phyloP scores from a whole-genome alignment of 2,888 invertebrate genomes.

The Pollenia griseotomentosa region DNA sequence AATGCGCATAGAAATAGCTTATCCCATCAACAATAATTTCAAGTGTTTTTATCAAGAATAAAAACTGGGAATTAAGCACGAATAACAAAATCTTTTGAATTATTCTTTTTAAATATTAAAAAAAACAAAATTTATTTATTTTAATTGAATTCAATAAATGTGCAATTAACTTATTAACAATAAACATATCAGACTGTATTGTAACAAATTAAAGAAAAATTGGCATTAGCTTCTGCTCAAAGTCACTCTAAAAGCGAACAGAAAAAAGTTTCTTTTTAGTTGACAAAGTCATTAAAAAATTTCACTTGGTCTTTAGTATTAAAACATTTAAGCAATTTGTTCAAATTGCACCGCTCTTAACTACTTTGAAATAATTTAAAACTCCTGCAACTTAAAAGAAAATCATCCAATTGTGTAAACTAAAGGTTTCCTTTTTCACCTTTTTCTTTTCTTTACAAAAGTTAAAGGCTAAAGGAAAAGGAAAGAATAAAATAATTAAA shows the following conservation, averaged over 20 bases:
- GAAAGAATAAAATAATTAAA: constrained; percentile 15
- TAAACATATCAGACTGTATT: not conserved
- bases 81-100: too few species aligned
- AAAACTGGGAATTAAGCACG: too few species aligned
- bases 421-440: not conserved
- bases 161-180: constrained; percentile 14
- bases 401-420: too few species aligned
- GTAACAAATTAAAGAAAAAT: too few species aligned
- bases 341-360: not conserved
- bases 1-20: too few species aligned
- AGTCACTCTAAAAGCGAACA: not conserved
- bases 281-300: not conserved
- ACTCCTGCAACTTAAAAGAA: too few species aligned
- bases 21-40: too few species aligned
- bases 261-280: not conserved
- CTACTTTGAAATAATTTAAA: too few species aligned
- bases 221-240: too few species aligned
- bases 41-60: too few species aligned
- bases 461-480: constrained; percentile 4
- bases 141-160: constrained; percentile 17
- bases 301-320: not conserved
- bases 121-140: not conserved
- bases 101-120: too few species aligned
- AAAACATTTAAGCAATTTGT: constrained; percentile 3
- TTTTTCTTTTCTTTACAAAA: not conserved